Base-by-base conservation (phyloP, 1,140 invertebrate genomes). In the Conus ventricosus region DNA sequence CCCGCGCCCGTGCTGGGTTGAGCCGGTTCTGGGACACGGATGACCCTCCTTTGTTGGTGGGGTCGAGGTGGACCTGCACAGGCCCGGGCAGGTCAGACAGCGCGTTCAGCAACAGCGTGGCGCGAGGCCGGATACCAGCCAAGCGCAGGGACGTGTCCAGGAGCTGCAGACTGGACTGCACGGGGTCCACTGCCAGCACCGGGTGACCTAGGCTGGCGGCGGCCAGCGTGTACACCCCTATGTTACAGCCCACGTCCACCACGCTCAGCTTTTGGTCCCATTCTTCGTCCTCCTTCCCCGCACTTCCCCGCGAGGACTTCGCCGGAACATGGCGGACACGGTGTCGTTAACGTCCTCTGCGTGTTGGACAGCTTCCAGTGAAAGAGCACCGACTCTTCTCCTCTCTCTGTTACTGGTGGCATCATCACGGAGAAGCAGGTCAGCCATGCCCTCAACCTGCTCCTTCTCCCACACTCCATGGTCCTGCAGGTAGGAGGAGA, bases 161-260 rank as follows among this genome's bases (percentile, higher is more conserved):
- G 1, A 92, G 91, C 3, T 83, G 85, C 17, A 94, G 83, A 86
- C 90, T 94, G n/a, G 88, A 75, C 17, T 71, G 15, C 15, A 93
- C 82, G 25, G 92, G 91, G 81, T 95, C 94, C 13, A 95, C 88
- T 1, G 94, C 93, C 11, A 94, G 85, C 39, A 94, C 94, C 13
- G 83, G 80, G 51, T 91, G 90, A n/a, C 92, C 92, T 27, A 92
- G 85, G 57, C 90, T 92, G 15, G 92, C 92, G 10, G 91, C 92
- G 39, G 91, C 88, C 15, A 95, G 81, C 17, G 91, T 92, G 87
- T 92, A 94, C 53, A 91, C 93, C 51, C 94, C 94, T 25, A 94
- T 90, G 89, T 94, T 94, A 63, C 93, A 93, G 1, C 94, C 94
- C 39, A 95, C 57, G 87, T 95, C 94, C 54, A 95, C 87, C 11